Conservation (phyloP, 2,888 invertebrate species). For the Epistrophe eligans region DNA sequence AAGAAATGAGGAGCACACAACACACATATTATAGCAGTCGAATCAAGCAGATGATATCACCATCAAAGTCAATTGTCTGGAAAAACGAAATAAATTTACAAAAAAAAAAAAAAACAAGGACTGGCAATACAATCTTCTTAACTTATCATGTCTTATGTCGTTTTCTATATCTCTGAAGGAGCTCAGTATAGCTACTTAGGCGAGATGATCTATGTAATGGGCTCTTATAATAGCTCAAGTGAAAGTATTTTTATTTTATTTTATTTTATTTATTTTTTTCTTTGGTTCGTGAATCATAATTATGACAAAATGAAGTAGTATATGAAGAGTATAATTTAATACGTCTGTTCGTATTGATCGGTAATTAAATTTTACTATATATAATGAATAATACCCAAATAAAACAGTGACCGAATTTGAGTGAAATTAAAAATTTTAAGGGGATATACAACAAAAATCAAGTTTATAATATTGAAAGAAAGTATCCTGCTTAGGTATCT, state of each 20-base stretch:
- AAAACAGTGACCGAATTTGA: background rate
- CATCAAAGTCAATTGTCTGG: constrained; percentile 79
- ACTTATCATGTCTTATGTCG: constrained; percentile 21
- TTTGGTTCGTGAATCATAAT: constrained; percentile 37
- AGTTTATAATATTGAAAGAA: no score
- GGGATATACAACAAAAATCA: no score
- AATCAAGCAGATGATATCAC: constrained; percentile 77
- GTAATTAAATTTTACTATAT: constrained; percentile 5
- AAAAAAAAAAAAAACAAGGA: constrained; percentile 35
- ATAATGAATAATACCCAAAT: background rate
- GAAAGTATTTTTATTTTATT: constrained; percentile 50
- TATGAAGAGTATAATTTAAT: constrained; percentile 18
- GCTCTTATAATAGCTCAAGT: constrained; percentile 55
- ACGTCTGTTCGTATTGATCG: constrained; percentile 43
- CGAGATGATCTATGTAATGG: constrained; percentile 71
- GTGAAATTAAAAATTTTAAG: no score
- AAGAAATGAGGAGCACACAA: constrained; percentile 22
- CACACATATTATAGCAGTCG: background rate
- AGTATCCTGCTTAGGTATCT: no score
- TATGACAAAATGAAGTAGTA: constrained; percentile 27
- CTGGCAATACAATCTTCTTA: constrained; percentile 11
- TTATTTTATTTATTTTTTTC: constrained; percentile 43
- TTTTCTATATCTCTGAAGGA: constrained; percentile 38
- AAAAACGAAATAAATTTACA: constrained; percentile 78
- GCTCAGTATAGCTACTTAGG: constrained; percentile 51